These are phyloP conservation scores for Armadillidium nasatum DNA, from an alignment of 1,140 invertebrate species.

Conservation along the genomic window DNA sequence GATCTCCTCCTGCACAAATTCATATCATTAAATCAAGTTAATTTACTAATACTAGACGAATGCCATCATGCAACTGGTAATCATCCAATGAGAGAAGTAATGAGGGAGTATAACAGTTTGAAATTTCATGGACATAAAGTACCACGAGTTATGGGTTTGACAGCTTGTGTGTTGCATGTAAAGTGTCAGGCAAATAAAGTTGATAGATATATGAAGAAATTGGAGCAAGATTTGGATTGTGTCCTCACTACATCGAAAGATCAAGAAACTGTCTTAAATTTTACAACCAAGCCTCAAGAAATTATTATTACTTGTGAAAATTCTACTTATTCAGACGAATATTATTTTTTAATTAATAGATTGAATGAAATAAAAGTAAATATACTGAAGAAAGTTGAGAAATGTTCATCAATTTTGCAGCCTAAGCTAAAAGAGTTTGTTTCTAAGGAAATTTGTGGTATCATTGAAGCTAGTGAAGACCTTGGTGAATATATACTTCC, in stretches of 20 bases:
- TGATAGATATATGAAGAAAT: no score
- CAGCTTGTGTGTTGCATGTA: no score
- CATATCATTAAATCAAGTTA: conserved; percentile 61
- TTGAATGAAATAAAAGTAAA: no score
- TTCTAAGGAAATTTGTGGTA: conserved; percentile 71
- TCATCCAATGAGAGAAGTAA: conserved; percentile 52
- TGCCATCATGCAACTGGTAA: conserved; percentile 72
- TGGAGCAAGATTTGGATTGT: no score
- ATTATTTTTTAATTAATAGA: no score
- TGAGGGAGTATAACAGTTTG: conserved; percentile 56
- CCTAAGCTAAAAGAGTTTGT: conserved; percentile 49
- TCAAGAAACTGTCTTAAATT: conserved; percentile 35
- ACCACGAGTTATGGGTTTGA: conserved; percentile 54
- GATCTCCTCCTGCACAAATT: conserved; percentile 64
- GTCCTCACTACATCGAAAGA: no score
- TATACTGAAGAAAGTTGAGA: no score
- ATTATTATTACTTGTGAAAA: conserved; percentile 44
- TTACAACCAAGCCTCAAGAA: conserved; percentile 52
- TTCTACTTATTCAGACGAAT: no score
- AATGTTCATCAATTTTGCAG: no score
- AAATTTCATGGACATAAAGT: conserved; percentile 47
- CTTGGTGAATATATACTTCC: conserved; percentile 47
- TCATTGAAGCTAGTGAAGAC: conserved; percentile 69
- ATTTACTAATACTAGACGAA: conserved; percentile 85
- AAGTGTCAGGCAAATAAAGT: no score